Evolutionary conservation across 1,140 invertebrate species (phyloP).

Genomic region (Ridgeia piscesae): DNA sequence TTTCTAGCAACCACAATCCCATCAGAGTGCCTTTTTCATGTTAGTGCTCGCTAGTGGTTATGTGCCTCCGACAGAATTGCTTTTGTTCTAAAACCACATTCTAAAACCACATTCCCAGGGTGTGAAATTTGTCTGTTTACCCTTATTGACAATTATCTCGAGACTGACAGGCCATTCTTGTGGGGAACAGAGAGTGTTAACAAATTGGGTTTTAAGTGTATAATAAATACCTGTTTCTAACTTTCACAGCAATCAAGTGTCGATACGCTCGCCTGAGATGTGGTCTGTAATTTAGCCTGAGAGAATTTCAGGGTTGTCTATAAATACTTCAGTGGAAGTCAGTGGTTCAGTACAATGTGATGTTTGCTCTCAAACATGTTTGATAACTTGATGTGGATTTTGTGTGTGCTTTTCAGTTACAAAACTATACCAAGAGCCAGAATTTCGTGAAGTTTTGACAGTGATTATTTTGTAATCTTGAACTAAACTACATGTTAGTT

Average conservation of each 20-base stretch:
- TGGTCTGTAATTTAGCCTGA: no score
- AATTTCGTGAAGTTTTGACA: no score
- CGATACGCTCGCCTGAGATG: background rate
- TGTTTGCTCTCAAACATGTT: no score
- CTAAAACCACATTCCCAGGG: background rate
- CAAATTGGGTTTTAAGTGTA: background rate
- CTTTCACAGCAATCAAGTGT: background rate
- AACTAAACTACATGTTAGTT: no score
- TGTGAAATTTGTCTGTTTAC: background rate
- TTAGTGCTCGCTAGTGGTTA: background rate
- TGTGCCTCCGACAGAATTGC: background rate
- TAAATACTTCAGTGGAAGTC: background rate
- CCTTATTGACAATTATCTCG: background rate
- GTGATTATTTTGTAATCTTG: no score
- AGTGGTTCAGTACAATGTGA: no score
- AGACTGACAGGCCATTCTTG: background rate
- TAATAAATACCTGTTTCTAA: background rate
- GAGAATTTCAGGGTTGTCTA: background rate
- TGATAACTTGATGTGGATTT: no score
- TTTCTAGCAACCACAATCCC: background rate
- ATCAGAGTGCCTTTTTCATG: background rate
- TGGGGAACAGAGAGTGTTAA: background rate
- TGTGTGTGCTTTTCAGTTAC: background rate
- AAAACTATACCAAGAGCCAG: background rate
- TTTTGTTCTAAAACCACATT: background rate